Evolutionary conservation across 2,113 vertebrate species (phyloP).

Genomic region (Australoheros scitulus): DNA sequence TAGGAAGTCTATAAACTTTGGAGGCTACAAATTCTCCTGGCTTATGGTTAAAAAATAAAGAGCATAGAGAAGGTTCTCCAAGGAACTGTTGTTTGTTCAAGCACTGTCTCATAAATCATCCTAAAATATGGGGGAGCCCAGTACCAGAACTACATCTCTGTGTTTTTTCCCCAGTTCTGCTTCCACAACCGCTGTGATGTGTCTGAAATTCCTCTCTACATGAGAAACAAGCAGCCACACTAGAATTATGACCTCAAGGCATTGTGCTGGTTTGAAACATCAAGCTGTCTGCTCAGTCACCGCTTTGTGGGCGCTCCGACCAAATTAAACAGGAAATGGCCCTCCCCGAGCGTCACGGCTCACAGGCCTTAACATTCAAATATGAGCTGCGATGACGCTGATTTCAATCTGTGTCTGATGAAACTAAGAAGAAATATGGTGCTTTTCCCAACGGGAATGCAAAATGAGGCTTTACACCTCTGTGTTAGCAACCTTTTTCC

Average conservation of each 20-base stretch:
- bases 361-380: constrained; percentile 38
- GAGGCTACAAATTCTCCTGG: background rate
- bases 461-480: constrained; percentile 37
- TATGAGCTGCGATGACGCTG: constrained; percentile 46
- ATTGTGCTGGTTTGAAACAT: constrained; percentile 59
- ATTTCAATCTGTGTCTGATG: constrained; percentile 62
- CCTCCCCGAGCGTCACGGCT: constrained; percentile 19
- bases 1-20: background rate
- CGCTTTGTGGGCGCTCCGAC: constrained; percentile 31
- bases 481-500: constrained; percentile 28
- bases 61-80: constrained; percentile 1
- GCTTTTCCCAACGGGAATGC: constrained; percentile 12
- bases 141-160: constrained; percentile 27
- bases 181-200: constrained; percentile 48
- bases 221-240: constrained; percentile 56
- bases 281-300: constrained; percentile 58
- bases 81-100: constrained; percentile 20
- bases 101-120: constrained; percentile 45
- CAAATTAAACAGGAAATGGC: constrained; percentile 59
- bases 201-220: constrained; percentile 57
- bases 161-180: constrained; percentile 39
- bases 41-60: background rate
- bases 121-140: constrained; percentile 31
- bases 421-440: constrained; percentile 53
- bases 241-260: constrained; percentile 60